Percentiles rank a stretch among this genome's conserved stretches.
phyloP scores from a whole-genome alignment of 2,797 vertebrate species.

The Etheostoma nigrum region DNA sequence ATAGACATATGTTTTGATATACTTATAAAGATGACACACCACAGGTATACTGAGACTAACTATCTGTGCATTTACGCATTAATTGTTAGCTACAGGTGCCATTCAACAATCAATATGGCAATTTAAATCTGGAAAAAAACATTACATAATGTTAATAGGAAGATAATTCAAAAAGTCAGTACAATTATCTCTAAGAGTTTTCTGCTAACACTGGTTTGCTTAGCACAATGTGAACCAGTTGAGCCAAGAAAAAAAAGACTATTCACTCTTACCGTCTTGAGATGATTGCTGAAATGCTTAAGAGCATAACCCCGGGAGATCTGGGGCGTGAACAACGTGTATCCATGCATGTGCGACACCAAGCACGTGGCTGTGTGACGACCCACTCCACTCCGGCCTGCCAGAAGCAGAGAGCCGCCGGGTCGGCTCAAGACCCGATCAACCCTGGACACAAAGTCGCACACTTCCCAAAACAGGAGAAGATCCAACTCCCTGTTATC shows the following conservation, averaged over 20 bases:
- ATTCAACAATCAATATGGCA: background rate
- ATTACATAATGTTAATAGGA: background rate
- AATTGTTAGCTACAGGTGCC: background rate
- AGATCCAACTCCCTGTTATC: conserved; percentile 94
- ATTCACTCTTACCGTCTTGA: conserved; percentile 88
- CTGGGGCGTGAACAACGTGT: conserved; percentile 90
- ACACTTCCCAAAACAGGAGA: conserved; percentile 94
- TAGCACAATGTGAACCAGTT: background rate
- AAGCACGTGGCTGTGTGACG: conserved; percentile 91
- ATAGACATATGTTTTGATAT: background rate
- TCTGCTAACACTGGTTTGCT: conserved; percentile 8
- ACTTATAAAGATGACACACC: background rate
- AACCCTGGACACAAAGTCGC: conserved; percentile 90
- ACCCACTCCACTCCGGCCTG: conserved; percentile 94
- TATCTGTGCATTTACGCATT: background rate
- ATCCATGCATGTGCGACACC: conserved; percentile 95
- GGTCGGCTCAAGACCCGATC: conserved; percentile 94
- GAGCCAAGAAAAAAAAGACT: background rate
- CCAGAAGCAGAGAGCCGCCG: conserved; percentile 93
- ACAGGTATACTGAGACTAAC: background rate
- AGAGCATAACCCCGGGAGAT: conserved; percentile 91
- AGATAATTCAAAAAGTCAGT: conserved; percentile 1
- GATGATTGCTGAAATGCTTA: conserved; percentile 95
- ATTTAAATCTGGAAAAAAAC: conserved; percentile 14
- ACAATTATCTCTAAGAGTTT: conserved; percentile 14